Evolutionary conservation across 2,888 invertebrate species (phyloP), one percentile per base, ranked within the genome.

Genomic region (Sericinus montela): DNA sequence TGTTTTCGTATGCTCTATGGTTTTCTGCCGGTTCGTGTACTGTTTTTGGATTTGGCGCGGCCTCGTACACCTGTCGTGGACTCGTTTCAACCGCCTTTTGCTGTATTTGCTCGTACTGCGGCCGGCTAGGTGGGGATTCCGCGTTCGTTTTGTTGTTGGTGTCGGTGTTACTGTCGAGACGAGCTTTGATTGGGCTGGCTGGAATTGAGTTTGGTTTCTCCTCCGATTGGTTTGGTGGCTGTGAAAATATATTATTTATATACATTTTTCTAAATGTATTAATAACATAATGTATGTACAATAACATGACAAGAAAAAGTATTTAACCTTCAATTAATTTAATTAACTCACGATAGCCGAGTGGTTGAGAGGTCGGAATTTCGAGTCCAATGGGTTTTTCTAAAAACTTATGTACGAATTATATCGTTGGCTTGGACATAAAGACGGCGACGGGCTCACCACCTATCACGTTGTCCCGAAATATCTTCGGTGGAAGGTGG

Each of bases 181-280:
- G 59, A 34, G 16, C 55, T 59, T 71, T 72, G n/a, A 54, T 57
- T 4, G 73, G 72, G 30, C 67, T 72, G 6, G 55, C 39, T 2
- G 67, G 65, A 54, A 60, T 63, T 15, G 60, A 58, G 23, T 46
- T 67, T 35, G 49, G 52, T 64, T 45, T 62, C 34, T 52, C 56
- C 16, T 59, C 62, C 1, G 55, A 42, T 29, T 51, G 52, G 19
- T 44, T 38, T n/a, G 55, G 29, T 15, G 23, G 53, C 61, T 62
- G 58, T 28, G 29, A 40, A 30, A 34, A 36, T 8, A 43, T 36
- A 19, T 34, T 30, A 9, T 11, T 34, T n/a, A n/a, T 5, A 19
- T 1, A 10, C 1, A 4, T 13, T 32, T 32, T 32, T 32, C 11
- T 19, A 19, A 19, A 19, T 19, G 19, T 19, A 19, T 19, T 19